These are phyloP conservation scores for Gymnorhina tibicen DNA, from an alignment of 2,113 vertebrate genomes.

Conservation along the genomic window DNA sequence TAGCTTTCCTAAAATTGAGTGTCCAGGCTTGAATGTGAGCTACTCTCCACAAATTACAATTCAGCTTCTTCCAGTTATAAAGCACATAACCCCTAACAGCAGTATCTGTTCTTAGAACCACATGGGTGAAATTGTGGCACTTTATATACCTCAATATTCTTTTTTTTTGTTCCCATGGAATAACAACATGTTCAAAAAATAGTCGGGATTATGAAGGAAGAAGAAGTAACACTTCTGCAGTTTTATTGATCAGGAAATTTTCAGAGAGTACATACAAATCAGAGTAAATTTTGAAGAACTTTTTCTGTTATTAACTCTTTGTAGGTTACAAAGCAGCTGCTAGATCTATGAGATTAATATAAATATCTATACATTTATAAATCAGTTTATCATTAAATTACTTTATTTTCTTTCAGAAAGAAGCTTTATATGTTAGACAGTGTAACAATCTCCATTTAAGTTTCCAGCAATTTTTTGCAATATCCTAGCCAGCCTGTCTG, in stretches of 20 bases:
- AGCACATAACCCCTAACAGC: background rate
- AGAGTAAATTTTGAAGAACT: background rate
- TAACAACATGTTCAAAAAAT: background rate
- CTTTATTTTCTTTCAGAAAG: background rate
- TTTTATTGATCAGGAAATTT: background rate
- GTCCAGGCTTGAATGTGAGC: background rate
- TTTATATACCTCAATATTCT: background rate
- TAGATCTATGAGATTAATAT: background rate
- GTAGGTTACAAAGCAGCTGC: background rate
- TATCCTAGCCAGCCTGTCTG: background rate
- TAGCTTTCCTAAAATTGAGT: background rate
- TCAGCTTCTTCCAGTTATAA: background rate
- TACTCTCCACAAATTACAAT: background rate
- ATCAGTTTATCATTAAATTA: background rate
- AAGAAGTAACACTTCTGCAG: background rate
- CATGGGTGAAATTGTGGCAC: background rate
- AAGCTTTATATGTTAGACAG: background rate
- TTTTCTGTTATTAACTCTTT: background rate
- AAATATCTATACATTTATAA: background rate
- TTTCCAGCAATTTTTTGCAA: background rate
- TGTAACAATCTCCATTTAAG: background rate
- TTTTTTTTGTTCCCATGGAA: background rate
- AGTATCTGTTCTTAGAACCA: background rate
- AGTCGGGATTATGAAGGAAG: background rate
- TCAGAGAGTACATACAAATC: background rate